Base-by-base conservation (phyloP, 1,140 invertebrate species). In the Carposina sasakii region DNA sequence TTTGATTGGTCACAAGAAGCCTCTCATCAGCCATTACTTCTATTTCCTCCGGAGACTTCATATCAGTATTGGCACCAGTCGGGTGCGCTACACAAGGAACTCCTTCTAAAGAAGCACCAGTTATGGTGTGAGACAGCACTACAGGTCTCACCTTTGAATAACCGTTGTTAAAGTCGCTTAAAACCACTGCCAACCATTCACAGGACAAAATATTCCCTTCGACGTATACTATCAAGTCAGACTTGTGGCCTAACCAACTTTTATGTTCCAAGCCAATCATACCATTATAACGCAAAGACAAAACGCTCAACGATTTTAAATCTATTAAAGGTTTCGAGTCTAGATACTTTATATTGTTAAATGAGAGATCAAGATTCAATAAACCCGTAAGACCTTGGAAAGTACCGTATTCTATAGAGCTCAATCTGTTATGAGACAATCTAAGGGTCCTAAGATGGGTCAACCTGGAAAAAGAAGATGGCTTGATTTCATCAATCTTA, bases 161-260 rank as follows among this genome's bases (percentile, higher is more conserved):
- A 0, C 73, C 72, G 54, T 71, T 81, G 31, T 71, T 68, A 40
- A 55, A 76, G 53, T 79, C 66, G 1, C 17, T 60, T 5, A 83
- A 37, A 9, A 65, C 70, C 5, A 44, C 63, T 3, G 56, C 63
- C 8, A 83, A 45, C 76, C 76, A 83, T 10, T 69, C 56, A 44
- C 79, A 83, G 36, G 67, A 61, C 28, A 76, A 63, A 30, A 57
- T 61, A 39, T 81, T 83, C 3, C 57, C 71, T 20, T 83, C 79
- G 8, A 83, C 41, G 54, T 68, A 73, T 12, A 81, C 60, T n/a
- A 31, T 63, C 20, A 83, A 52, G 39, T 67, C 54, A 24, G 44
- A 36, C 26, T 71, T 67, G 48, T 76, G 74, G 1, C 53, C 45
- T 4, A 71, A 51, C 79, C 79, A 83, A 42, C 41, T 49, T 5